Evolutionary conservation across 1,140 invertebrate genomes (phyloP).

Genomic region (Drosophila rhopaloa): DNA sequence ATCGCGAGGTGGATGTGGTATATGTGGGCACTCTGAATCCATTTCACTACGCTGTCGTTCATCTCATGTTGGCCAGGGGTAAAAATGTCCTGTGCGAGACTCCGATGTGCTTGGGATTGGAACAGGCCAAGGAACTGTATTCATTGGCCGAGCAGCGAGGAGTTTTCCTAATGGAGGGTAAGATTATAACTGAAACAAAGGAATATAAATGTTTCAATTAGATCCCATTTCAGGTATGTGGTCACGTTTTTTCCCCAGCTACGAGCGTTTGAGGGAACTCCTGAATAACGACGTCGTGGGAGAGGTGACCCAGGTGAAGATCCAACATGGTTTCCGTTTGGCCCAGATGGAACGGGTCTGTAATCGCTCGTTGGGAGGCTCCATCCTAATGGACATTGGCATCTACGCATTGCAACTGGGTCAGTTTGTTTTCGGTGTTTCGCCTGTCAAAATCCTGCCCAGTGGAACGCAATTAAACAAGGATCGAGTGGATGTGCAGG

Average conservation of each 20-base stretch:
- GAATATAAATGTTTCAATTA: background rate
- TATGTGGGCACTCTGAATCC: slow-evolving; percentile 92
- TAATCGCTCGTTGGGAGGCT: slow-evolving; percentile 88
- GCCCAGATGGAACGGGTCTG: slow-evolving; percentile 67
- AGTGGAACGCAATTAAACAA: slow-evolving; percentile 88
- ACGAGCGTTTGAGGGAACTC: slow-evolving; percentile 87
- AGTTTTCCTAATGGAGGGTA: slow-evolving; percentile 92
- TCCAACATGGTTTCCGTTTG: slow-evolving; percentile 88
- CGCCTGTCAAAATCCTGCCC: slow-evolving; percentile 87
- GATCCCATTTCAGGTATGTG: slow-evolving; percentile 86
- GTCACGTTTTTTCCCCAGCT: slow-evolving; percentile 92
- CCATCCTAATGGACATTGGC: slow-evolving; percentile 92
- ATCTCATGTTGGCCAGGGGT: slow-evolving; percentile 90
- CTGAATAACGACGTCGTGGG: slow-evolving; percentile 88
- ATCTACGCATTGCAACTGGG: slow-evolving; percentile 92
- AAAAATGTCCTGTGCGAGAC: slow-evolving; percentile 95
- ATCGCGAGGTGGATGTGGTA: slow-evolving; percentile 91
- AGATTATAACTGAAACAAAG: slow-evolving; percentile 33
- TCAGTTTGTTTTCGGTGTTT: slow-evolving; percentile 88
- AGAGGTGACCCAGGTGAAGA: slow-evolving; percentile 88
- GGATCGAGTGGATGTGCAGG: slow-evolving; percentile 89
- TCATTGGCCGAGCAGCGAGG: slow-evolving; percentile 87
- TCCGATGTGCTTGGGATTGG: slow-evolving; percentile 90
- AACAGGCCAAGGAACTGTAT: slow-evolving; percentile 88
- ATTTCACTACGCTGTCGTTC: slow-evolving; percentile 89